phyloP scores from a whole-genome alignment of 2,888 invertebrate species.

The Brenthis hecate region DNA sequence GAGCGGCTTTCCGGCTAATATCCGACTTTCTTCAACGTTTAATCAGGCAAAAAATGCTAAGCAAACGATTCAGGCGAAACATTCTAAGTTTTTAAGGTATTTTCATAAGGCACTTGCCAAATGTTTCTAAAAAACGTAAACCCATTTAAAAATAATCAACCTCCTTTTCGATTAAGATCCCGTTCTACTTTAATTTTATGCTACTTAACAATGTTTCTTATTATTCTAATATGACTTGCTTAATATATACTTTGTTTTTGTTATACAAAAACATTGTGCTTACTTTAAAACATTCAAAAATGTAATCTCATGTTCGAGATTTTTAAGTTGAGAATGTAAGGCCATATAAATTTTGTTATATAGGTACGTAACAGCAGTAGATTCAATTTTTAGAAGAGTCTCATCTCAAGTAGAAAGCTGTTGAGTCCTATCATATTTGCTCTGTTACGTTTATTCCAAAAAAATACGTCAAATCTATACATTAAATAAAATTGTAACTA shows the following conservation, averaged over 20 bases:
- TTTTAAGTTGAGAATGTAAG: no score
- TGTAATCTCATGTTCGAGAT: no score
- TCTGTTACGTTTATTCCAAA: no score
- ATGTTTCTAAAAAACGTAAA: neutral
- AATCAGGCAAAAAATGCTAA: conserved; percentile 46
- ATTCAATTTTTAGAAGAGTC: no score
- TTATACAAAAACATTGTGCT: neutral
- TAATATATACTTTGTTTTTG: neutral
- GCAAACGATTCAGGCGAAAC: conserved; percentile 36
- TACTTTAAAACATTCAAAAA: no score
- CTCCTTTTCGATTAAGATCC: neutral
- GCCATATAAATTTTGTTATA: no score
- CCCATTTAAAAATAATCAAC: neutral
- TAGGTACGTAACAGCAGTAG: no score
- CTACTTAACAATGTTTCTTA: conserved; percentile 9
- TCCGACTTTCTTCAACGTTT: conserved; percentile 64
- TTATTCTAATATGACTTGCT: neutral
- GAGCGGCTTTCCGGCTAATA: conserved; percentile 53
- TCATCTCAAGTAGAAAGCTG: no score
- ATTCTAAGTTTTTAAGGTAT: conserved; percentile 20
- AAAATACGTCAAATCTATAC: neutral
- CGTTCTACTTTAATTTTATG: conserved; percentile 28
- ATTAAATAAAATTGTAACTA: no score
- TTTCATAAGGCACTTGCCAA: conserved; percentile 18
- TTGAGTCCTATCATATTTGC: no score